Percentiles rank a stretch among this genome's conserved stretches.
Evolutionary conservation across 2,797 vertebrate species (phyloP).

Genomic region (Rousettus madagascariensis): DNA sequence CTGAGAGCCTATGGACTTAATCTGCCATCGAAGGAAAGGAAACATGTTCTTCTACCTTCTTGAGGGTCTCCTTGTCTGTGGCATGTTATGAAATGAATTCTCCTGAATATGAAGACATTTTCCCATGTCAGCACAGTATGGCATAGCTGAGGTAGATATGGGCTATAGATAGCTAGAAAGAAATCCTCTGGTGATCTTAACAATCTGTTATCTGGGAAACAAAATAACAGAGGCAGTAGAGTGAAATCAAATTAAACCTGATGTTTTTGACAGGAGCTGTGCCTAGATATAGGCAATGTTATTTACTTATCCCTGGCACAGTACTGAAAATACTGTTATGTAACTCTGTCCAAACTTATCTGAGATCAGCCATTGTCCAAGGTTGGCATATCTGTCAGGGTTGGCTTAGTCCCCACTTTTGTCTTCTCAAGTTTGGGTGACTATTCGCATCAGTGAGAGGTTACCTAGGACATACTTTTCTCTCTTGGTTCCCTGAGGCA

Average conservation of each 20-base stretch:
- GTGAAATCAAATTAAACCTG: constrained; percentile 21
- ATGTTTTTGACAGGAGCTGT: constrained; percentile 33
- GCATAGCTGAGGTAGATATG: neutral
- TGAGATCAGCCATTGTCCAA: constrained; percentile 23
- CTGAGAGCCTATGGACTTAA: neutral
- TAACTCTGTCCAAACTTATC: constrained; percentile 11
- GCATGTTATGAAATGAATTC: constrained; percentile 9
- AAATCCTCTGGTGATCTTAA: constrained; percentile 35
- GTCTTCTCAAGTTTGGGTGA: neutral
- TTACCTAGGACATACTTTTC: neutral
- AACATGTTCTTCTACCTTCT: neutral
- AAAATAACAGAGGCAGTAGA: constrained; percentile 21
- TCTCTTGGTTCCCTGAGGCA: neutral
- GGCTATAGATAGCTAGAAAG: neutral
- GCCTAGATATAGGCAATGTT: neutral
- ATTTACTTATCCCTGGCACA: neutral
- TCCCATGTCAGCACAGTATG: neutral
- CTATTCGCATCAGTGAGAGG: neutral
- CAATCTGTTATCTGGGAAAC: neutral
- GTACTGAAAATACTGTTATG: constrained; percentile 41
- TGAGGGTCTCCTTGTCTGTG: neutral
- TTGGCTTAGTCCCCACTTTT: neutral
- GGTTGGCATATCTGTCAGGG: neutral
- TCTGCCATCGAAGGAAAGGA: neutral
- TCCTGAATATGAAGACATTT: neutral